Evolutionary conservation across 2,797 vertebrate species (phyloP).

Genomic region (Heteromormyrus szaboi): DNA sequence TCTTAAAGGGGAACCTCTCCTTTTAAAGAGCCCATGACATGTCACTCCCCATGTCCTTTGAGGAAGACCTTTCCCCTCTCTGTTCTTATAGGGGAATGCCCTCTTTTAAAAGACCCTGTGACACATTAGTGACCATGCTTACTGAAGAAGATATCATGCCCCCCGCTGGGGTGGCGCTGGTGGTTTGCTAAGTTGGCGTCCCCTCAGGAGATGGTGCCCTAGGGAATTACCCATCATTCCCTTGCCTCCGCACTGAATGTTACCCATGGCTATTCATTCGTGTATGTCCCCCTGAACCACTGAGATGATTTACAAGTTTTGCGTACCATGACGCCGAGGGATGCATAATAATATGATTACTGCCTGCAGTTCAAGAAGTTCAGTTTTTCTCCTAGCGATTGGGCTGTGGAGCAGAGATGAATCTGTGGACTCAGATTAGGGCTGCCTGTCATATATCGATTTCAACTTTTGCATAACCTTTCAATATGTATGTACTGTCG

Average conservation of each 20-base stretch:
- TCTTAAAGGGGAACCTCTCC: neutral
- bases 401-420: neutral
- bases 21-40: neutral
- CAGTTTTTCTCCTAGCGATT: neutral
- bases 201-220: neutral
- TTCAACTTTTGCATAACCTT: neutral
- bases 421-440: neutral
- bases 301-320: neutral
- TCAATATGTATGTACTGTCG: neutral
- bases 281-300: neutral
- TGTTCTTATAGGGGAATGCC: neutral
- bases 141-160: neutral
- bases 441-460: neutral
- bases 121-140: neutral
- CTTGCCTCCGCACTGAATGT: neutral
- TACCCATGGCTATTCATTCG: neutral
- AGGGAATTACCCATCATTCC: neutral
- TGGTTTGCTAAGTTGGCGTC: neutral
- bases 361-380: neutral
- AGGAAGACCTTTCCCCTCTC: neutral
- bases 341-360: neutral
- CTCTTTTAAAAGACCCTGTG: neutral
- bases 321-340: neutral
- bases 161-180: neutral
- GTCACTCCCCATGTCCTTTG: neutral